Base-by-base conservation (phyloP, 2,113 vertebrate species). In the Cettia cetti region DNA sequence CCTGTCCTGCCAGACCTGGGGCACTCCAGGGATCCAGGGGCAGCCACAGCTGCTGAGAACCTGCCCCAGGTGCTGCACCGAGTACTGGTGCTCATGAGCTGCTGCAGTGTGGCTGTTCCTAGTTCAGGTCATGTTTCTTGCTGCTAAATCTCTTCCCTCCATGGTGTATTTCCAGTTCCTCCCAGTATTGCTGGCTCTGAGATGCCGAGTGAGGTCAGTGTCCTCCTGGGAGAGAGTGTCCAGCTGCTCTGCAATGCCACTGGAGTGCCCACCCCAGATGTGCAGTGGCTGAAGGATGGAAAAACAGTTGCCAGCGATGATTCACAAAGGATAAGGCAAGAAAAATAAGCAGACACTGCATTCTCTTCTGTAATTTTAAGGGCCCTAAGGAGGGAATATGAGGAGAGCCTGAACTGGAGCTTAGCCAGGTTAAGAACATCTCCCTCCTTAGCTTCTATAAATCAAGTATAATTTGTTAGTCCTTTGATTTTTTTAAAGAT, bases 211-310 rank as follows among this genome's bases (percentile, higher is more conserved):
- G 99, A 99, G 88, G 97, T 99, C 61, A 97, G 98, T 33, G 98
- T 98, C 33, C 96, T 99, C 74, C 95, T 98, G 8, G 99, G 99
- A 80, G 98, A 99, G 96, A 98, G 98, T 44, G 82, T 98, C 69
- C 98, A 99, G 96, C 98, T 99, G 75, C 59, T 98, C 70, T 99
- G 99, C 95, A 97, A 66, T 65, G 98, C 98, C 40, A 90, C 79
- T 74, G 99, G 99, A 53, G 98, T 96, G 85, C 99, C 99, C 6
- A 54, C 53, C 4, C 99, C 99, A 5, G 75, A 90, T 30, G 86
- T 99, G 66, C 98, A 98, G 15, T 99, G 99, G 99, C 97, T 99
- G 57, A 99, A 98, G 96, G 98, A 99, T 84, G 99, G 99, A 31
- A 97, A 98, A 95, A 82, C 94, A 60, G 59, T 99, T 87, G 92